Conservation (phyloP, 2,888 invertebrate genomes). For the Saturnia japonica region DNA sequence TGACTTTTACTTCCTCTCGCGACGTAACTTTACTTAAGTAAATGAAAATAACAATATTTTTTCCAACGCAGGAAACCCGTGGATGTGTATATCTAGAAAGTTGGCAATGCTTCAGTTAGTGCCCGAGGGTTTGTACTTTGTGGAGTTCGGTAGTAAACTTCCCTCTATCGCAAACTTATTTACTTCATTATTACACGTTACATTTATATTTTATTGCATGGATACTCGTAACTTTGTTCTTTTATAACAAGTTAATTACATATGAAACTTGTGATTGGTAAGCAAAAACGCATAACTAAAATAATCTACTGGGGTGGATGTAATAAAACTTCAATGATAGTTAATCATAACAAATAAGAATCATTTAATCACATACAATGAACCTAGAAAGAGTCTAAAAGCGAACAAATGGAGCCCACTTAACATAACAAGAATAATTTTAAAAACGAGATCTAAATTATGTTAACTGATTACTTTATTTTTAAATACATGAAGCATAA, state of each 20-base stretch:
- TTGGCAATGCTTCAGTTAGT: slow-evolving; percentile 20
- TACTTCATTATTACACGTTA: background rate
- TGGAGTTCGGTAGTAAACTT: background rate
- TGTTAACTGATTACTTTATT: too few relatives aligned
- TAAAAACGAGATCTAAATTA: too few relatives aligned
- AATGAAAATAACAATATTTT: slow-evolving; percentile 22
- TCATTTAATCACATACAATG: too few relatives aligned
- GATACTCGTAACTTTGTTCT: background rate
- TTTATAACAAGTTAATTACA: background rate
- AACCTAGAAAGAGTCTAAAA: too few relatives aligned
- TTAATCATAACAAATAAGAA: background rate
- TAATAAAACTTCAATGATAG: background rate
- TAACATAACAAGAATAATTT: too few relatives aligned
- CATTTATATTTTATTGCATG: background rate
- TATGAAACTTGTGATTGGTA: background rate
- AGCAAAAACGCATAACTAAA: background rate
- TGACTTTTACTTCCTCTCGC: slow-evolving; percentile 17
- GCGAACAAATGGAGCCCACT: too few relatives aligned
- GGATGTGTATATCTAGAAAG: slow-evolving; percentile 21
- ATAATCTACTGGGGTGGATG: background rate
- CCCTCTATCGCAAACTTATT: background rate
- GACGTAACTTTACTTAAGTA: slow-evolving; percentile 21
- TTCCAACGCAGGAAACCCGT: slow-evolving; percentile 18
- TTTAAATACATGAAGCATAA: too few relatives aligned
- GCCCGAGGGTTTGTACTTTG: background rate